phyloP scores from a whole-genome alignment of 2,797 vertebrate genomes.

The Myotis myotis region DNA sequence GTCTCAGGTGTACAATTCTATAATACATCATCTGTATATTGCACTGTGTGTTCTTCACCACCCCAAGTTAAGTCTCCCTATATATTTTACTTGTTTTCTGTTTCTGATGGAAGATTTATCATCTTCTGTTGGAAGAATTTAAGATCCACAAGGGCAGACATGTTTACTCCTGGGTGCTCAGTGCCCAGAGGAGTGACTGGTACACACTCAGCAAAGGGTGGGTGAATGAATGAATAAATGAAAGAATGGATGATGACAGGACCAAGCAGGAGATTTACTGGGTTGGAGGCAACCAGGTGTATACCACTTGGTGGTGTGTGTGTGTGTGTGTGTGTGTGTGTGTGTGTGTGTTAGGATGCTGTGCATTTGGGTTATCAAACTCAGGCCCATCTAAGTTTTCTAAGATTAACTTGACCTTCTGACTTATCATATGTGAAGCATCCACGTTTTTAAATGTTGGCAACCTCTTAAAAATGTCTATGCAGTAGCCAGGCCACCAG shows the following conservation, averaged over 20 bases:
- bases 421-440: neutral
- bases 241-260: neutral
- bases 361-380: neutral
- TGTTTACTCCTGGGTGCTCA: neutral
- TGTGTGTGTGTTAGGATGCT: neutral
- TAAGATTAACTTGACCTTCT: neutral
- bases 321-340: neutral
- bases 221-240: neutral
- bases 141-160: neutral
- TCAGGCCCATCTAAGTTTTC: neutral
- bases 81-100: neutral
- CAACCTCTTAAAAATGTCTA: neutral
- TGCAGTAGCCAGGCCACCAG: neutral
- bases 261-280: neutral
- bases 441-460: neutral
- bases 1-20: neutral
- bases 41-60: neutral
- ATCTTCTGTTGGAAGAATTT: neutral
- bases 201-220: neutral
- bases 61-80: neutral
- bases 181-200: neutral
- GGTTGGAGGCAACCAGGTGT: neutral
- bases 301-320: neutral
- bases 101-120: neutral
- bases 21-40: neutral